These are phyloP conservation scores for Lasioglossum malachurum DNA, from an alignment of 2,888 invertebrate species.

Conservation along the genomic window DNA sequence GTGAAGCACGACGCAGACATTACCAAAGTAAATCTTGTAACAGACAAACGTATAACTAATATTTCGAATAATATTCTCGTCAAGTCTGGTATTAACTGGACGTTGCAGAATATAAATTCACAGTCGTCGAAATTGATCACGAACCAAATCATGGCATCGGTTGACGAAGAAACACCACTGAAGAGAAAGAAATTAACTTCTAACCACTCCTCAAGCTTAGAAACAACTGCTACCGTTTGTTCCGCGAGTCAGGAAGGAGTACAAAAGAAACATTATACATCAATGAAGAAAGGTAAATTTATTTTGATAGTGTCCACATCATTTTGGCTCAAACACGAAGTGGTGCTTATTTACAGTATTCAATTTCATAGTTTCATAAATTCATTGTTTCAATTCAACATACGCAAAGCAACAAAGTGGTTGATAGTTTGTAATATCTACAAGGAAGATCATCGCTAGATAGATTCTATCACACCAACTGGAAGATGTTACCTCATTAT, in stretches of 20 bases:
- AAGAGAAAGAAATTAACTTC: slow-evolving; percentile 67
- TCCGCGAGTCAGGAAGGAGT: slow-evolving; percentile 50
- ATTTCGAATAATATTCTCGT: slow-evolving; percentile 41
- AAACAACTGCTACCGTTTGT: slow-evolving; percentile 47
- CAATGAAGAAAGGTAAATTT: slow-evolving; percentile 8
- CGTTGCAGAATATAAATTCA: slow-evolving; percentile 32
- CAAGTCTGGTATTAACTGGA: slow-evolving; percentile 45
- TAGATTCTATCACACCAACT: not conserved
- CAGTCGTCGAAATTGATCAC: slow-evolving; percentile 40
- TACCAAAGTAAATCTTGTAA: slow-evolving; percentile 25
- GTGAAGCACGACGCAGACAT: slow-evolving; percentile 25
- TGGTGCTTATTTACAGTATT: slow-evolving; percentile 1
- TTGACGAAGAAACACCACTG: slow-evolving; percentile 57
- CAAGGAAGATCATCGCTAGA: slow-evolving; percentile 43
- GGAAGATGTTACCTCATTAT: slow-evolving; percentile 46
- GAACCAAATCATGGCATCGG: slow-evolving; percentile 27
- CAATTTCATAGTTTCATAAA: not conserved
- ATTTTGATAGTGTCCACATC: not conserved
- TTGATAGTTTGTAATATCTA: slow-evolving; percentile 16
- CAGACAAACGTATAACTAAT: slow-evolving; percentile 29
- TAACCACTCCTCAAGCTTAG: slow-evolving; percentile 38
- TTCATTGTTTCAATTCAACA: not conserved
- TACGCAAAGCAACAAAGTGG: not conserved
- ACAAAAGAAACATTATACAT: slow-evolving; percentile 42
- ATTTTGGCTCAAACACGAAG: not conserved